Evolutionary conservation across 1,140 invertebrate species (phyloP).

Genomic region (Yoshiicerus persimilis): DNA sequence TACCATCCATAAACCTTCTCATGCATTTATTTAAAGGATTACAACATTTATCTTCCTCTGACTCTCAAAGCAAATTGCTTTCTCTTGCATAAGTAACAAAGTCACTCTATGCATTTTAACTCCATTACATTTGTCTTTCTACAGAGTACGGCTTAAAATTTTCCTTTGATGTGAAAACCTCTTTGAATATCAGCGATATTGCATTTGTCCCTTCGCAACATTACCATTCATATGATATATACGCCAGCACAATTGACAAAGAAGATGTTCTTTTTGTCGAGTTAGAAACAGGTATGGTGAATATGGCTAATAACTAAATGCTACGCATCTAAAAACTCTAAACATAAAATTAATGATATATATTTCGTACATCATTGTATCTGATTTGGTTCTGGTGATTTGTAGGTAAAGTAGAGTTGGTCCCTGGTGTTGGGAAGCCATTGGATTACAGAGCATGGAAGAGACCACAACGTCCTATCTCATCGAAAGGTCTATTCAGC

Average conservation of each 20-base stretch:
- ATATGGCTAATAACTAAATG: too few relatives aligned
- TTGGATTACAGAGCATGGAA: conserved; percentile 8
- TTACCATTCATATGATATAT: conserved; percentile 74
- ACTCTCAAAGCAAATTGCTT: too few relatives aligned
- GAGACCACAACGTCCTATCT: conserved; percentile 66
- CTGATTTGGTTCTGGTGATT: background rate
- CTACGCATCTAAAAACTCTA: too few relatives aligned
- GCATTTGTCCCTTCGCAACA: conserved; percentile 75
- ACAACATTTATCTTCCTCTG: background rate
- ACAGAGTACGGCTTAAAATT: conserved; percentile 68
- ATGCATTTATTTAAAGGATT: background rate
- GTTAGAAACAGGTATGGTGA: conserved; percentile 63
- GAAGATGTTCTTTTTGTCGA: conserved; percentile 75
- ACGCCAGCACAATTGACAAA: conserved; percentile 71
- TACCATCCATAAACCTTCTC: background rate
- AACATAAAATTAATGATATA: too few relatives aligned
- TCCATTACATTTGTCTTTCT: conserved; percentile 13
- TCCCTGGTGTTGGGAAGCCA: conserved; percentile 70
- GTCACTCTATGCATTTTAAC: too few relatives aligned
- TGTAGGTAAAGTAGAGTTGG: conserved; percentile 74
- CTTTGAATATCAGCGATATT: conserved; percentile 73
- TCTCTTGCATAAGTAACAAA: too few relatives aligned
- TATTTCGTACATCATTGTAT: background rate
- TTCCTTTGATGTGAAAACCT: conserved; percentile 75
- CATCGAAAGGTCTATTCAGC: conserved; percentile 70